phyloP scores from a whole-genome alignment of 2,113 vertebrate genomes.

The Ammospiza nelsoni region DNA sequence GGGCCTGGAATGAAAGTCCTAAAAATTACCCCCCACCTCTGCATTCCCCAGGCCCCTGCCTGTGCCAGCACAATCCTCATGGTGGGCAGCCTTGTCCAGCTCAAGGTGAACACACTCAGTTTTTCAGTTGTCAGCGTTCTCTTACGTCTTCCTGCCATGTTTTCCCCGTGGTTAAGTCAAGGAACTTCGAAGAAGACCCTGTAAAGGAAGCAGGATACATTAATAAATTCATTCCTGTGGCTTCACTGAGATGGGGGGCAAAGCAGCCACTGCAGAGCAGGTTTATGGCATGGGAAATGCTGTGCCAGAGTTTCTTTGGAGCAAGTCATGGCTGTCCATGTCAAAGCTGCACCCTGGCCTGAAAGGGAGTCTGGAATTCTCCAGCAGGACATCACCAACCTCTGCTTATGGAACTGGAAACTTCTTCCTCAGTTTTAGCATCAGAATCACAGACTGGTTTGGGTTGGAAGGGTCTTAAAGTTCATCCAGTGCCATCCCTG shows the following conservation, averaged over 20 bases:
- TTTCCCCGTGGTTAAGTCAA: neutral
- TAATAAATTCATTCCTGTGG: neutral
- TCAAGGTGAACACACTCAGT: constrained; percentile 5
- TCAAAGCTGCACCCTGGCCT: neutral
- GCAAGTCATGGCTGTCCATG: neutral
- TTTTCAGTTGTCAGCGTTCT: neutral
- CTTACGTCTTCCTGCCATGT: neutral
- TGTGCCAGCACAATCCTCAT: constrained; percentile 4
- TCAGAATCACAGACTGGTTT: neutral
- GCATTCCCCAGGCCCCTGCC: neutral
- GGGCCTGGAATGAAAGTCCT: neutral
- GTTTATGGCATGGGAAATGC: neutral
- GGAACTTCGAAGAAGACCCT: constrained; percentile 12
- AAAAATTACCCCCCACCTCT: constrained; percentile 20
- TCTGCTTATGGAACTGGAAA: neutral
- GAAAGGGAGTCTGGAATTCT: neutral
- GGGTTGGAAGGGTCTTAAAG: neutral
- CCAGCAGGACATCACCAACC: neutral
- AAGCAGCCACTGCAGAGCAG: neutral
- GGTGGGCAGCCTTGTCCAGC: neutral
- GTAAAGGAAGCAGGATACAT: constrained; percentile 22
- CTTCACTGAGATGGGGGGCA: neutral
- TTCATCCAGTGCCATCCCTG: rapidly evolving
- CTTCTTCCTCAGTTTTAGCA: neutral
- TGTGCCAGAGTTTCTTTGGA: neutral